These are phyloP conservation scores for Fragum sueziense DNA, from an alignment of 2,888 invertebrate species.

Conservation along the genomic window DNA sequence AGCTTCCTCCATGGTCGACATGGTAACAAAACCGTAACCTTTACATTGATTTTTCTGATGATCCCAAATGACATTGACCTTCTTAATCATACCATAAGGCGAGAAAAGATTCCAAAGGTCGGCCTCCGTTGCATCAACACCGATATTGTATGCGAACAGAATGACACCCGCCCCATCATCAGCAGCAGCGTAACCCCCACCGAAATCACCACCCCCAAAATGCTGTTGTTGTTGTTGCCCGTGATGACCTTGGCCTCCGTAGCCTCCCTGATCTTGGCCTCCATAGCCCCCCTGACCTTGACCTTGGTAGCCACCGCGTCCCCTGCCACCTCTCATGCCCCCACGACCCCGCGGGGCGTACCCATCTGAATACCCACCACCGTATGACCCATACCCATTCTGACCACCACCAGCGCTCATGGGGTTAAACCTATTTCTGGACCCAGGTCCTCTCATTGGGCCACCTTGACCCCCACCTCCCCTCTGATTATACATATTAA, in stretches of 20 bases:
- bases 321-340: slow-evolving; percentile 18
- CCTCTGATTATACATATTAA: slow-evolving; percentile 9
- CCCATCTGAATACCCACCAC: slow-evolving; percentile 40
- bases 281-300: slow-evolving; percentile 17
- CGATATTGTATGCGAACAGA: slow-evolving; percentile 82
- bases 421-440: slow-evolving; percentile 65
- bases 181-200: slow-evolving; percentile 25
- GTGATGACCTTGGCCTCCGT: too few relatives aligned
- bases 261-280: slow-evolving; percentile 17
- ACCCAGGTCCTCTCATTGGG: slow-evolving; percentile 59
- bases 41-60: slow-evolving; percentile 79
- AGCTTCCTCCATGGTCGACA: slow-evolving; percentile 81
- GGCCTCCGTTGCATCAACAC: slow-evolving; percentile 80
- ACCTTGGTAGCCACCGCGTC: slow-evolving; percentile 8
- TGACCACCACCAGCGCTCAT: slow-evolving; percentile 52
- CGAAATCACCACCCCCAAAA: slow-evolving; percentile 16
- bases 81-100: slow-evolving; percentile 81
- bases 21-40: slow-evolving; percentile 83
- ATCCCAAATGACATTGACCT: slow-evolving; percentile 82
- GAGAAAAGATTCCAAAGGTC: slow-evolving; percentile 80
- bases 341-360: slow-evolving; percentile 29
- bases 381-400: slow-evolving; percentile 44
- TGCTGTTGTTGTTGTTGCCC: too few relatives aligned
- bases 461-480: slow-evolving; percentile 50
- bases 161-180: slow-evolving; percentile 40